Percentiles rank a stretch among this genome's conserved stretches.
Evolutionary conservation across 2,888 invertebrate genomes (phyloP).

Genomic region (Sesia bembeciformis): DNA sequence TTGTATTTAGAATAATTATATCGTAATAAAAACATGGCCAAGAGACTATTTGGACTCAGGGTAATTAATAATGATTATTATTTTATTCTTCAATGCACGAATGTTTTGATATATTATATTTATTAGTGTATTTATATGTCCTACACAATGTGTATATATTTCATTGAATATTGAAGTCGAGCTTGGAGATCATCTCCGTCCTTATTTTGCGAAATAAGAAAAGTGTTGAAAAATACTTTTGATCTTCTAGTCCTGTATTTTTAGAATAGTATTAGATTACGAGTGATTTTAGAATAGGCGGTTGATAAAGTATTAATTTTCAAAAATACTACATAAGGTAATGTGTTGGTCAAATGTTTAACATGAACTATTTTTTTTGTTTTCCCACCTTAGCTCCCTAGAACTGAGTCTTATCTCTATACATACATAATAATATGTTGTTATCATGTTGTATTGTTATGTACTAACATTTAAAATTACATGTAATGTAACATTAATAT

Average conservation of each 20-base stretch:
- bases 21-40: no score
- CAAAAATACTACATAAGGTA: background rate
- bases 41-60: no score
- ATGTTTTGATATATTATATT: no score
- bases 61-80: no score
- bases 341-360: background rate
- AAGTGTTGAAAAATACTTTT: conserved; percentile 23
- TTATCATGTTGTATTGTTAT: conserved; percentile 9
- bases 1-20: no score
- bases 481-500: conserved; percentile 7
- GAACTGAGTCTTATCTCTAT: background rate
- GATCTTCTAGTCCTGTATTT: conserved; percentile 57
- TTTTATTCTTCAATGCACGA: no score
- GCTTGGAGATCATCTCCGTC: conserved; percentile 47
- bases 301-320: conserved; percentile 1
- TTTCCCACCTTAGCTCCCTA: background rate
- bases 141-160: background rate
- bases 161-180: conserved; percentile 12
- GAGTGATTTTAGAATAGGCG: conserved; percentile 21
- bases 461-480: conserved; percentile 5
- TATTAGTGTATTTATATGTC: no score
- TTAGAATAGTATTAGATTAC: conserved; percentile 24
- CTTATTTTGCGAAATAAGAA: conserved; percentile 34
- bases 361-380: background rate
- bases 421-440: conserved; percentile 1